Evolutionary conservation across 2,888 invertebrate genomes (phyloP).

Genomic region (Harpalus rubripes): DNA sequence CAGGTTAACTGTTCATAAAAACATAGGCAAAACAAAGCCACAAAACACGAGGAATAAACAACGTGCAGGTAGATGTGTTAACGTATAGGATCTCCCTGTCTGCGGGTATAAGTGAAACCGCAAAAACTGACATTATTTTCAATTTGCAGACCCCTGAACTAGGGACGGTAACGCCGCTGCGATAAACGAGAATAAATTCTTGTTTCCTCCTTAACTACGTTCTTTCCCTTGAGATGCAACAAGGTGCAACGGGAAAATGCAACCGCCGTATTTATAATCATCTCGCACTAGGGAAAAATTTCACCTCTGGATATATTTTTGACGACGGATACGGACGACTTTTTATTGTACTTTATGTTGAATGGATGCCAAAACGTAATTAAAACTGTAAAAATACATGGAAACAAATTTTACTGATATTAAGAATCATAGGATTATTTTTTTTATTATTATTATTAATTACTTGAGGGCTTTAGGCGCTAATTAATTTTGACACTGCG

Average conservation of each 20-base stretch:
- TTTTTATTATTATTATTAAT: too few species aligned
- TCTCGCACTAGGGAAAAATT: neutral
- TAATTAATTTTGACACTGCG: too few species aligned
- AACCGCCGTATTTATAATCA: neutral
- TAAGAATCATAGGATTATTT: neutral
- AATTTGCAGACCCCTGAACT: neutral
- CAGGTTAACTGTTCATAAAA: conserved; percentile 2
- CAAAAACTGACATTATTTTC: conserved; percentile 3
- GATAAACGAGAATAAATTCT: neutral
- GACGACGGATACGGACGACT: neutral
- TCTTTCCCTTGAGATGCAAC: neutral
- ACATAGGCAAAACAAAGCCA: neutral
- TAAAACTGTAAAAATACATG: neutral
- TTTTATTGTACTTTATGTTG: neutral
- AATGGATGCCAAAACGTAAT: neutral
- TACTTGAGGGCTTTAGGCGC: too few species aligned
- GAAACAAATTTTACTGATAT: neutral
- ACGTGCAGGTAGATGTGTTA: neutral
- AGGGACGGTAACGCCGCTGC: neutral
- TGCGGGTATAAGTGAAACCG: neutral
- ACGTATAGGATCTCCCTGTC: neutral
- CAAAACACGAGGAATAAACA: neutral
- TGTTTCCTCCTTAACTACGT: neutral
- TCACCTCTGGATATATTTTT: neutral
- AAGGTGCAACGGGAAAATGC: neutral